A percentile compares a stretch with the other conserved stretches of the same genome.
phyloP scores from a whole-genome alignment of 2,888 invertebrate species.

The Pycnomerus fuliginosus region DNA sequence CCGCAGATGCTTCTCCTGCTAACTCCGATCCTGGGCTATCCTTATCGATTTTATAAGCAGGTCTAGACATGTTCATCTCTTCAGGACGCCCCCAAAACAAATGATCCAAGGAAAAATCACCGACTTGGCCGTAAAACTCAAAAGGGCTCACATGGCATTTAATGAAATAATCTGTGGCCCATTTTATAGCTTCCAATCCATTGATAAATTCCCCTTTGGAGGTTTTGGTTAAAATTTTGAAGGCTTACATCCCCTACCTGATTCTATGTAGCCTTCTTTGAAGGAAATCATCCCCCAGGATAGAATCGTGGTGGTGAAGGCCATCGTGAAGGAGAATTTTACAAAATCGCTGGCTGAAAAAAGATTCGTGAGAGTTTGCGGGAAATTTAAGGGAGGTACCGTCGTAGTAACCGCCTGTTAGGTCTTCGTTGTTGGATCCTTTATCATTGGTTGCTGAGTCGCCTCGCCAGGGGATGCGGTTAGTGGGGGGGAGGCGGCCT shows the following conservation, averaged over 20 bases:
- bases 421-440: slow-evolving; percentile 55
- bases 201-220: background rate
- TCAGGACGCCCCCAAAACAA: slow-evolving; percentile 64
- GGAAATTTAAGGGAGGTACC: slow-evolving; percentile 43
- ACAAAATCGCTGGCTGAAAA: slow-evolving; percentile 58
- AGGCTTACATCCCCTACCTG: slow-evolving; percentile 40
- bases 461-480: slow-evolving; percentile 56
- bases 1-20: slow-evolving; percentile 62
- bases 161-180: slow-evolving; percentile 63
- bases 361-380: background rate
- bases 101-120: slow-evolving; percentile 60
- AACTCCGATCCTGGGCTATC: slow-evolving; percentile 61
- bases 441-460: slow-evolving; percentile 57
- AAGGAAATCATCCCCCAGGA: slow-evolving; percentile 59
- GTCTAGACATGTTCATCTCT: slow-evolving; percentile 59
- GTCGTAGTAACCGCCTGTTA: slow-evolving; percentile 61
- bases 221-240: slow-evolving; percentile 4
- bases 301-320: slow-evolving; percentile 56
- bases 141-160: slow-evolving; percentile 57
- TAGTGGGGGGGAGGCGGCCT: slow-evolving; percentile 54
- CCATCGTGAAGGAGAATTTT: slow-evolving; percentile 60
- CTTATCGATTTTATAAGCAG: slow-evolving; percentile 59
- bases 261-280: slow-evolving; percentile 53
- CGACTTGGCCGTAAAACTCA: slow-evolving; percentile 60
- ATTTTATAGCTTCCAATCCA: slow-evolving; percentile 54